Base-by-base conservation (phyloP, 1,140 invertebrate species). In the Nomia melanderi region DNA sequence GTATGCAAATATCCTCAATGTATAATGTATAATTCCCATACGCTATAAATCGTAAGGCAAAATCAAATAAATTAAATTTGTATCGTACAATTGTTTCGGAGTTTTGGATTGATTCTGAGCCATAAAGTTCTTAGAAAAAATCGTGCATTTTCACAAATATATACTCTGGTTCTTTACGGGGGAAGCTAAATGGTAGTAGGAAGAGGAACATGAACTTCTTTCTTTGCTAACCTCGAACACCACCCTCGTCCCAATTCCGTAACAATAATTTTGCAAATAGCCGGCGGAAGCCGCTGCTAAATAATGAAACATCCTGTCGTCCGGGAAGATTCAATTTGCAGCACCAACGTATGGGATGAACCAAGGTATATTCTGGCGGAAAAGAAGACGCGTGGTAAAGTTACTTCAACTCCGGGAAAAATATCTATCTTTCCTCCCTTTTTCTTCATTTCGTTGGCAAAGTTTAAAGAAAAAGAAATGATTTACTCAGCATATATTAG, bases 181-280 rank as follows among this genome's bases (percentile, higher is more conserved):
- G 78, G 70, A 79, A 79, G 76, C 79, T 86, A 84, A 86, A 87
- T 79, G 79, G 85, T 81, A 77, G 78, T 73, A 25, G 77, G 64
- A 62, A 77, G 75, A 78, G 67, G 74, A 82, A 77, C 75, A 59
- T 72, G 78, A 78, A 78, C 64, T 81, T 72, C 81, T 83, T 85
- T 86, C 81, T 81, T 60, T 67, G 50, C 50, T 36, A 72, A 47
- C 66, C 78, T 77, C 79, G 65, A 75, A 83, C 70, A 53, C 70
- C 72, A 75, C 71, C 50, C 77, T 81, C 85, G 79, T 73, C 83
- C 83, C 86, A 86, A 89, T 88, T 84, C 83, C 85, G 78, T 86
- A 88, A 90, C 83, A 86, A 89, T 88, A 90, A 90, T 90, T 89
- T 87, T 89, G 82, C 84, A 87, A 89, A 90, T 87, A 85, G 87